phyloP scores from a whole-genome alignment of 2,113 vertebrate species.

The Peromyscus californicus region DNA sequence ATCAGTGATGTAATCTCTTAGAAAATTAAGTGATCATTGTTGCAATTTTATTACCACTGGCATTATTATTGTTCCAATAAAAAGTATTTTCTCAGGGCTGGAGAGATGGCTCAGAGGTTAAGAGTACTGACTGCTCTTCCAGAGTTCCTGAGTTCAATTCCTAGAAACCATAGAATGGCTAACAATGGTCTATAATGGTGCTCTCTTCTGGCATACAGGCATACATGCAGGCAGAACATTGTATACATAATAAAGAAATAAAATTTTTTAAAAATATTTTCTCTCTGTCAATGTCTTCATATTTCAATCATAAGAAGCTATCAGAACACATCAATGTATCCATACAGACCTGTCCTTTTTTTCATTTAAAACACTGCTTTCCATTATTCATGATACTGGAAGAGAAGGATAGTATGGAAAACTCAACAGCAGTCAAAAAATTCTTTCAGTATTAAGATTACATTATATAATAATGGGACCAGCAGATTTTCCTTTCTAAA shows the following conservation, averaged over 20 bases:
- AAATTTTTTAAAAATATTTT: background rate
- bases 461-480: background rate
- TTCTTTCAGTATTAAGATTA: background rate
- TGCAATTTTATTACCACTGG: background rate
- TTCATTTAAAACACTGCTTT: conserved; percentile 43
- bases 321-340: background rate
- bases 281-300: background rate
- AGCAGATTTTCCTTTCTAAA: conserved; percentile 21
- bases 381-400: conserved; percentile 42
- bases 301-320: background rate
- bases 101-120: background rate
- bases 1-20: background rate
- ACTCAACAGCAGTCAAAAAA: conserved; percentile 33
- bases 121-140: background rate
- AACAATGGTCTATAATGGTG: background rate
- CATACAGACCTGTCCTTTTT: background rate
- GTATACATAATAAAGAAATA: background rate
- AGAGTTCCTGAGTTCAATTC: background rate
- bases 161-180: background rate
- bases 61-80: background rate
- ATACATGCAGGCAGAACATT: background rate
- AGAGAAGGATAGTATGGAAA: background rate
- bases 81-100: background rate
- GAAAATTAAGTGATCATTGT: background rate
- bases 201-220: background rate